These are phyloP conservation scores for Lonchura striata DNA, from an alignment of 2,113 vertebrate species.

Conservation along the genomic window DNA sequence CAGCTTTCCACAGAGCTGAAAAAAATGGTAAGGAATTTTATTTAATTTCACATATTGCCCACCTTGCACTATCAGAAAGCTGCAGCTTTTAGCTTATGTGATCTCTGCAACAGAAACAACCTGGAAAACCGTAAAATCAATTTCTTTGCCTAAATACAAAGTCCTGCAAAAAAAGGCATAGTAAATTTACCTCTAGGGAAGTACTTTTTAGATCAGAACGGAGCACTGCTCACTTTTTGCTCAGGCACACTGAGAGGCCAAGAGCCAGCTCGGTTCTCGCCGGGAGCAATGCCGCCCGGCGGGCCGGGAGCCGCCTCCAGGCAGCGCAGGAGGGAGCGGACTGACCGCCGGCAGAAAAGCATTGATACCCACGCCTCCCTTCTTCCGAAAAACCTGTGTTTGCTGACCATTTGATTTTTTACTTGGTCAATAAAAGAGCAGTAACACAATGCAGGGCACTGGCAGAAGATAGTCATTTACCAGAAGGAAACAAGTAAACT, in stretches of 20 bases:
- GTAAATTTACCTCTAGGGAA: neutral
- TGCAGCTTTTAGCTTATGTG: neutral
- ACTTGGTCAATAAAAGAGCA: neutral
- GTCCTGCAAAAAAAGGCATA: neutral
- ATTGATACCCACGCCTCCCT: neutral
- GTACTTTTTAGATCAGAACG: neutral
- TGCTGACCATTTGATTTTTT: neutral
- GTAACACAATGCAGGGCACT: neutral
- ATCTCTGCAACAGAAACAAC: neutral
- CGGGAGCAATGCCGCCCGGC: rapidly evolving
- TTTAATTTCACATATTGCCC: neutral
- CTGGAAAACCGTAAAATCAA: neutral
- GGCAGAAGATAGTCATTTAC: neutral
- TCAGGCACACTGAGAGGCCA: neutral
- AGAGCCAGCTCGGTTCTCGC: rapidly evolving
- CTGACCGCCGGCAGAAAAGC: rapidly evolving
- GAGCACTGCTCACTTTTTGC: neutral
- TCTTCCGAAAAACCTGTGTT: neutral
- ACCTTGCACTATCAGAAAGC: neutral
- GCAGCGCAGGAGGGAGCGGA: no score
- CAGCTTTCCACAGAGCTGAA: neutral
- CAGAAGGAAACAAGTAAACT: neutral
- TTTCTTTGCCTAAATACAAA: neutral
- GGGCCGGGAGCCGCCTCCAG: no score
- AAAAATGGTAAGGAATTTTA: neutral